Conservation (phyloP, 2,888 invertebrate species). For the Bellardia bayeri region DNA sequence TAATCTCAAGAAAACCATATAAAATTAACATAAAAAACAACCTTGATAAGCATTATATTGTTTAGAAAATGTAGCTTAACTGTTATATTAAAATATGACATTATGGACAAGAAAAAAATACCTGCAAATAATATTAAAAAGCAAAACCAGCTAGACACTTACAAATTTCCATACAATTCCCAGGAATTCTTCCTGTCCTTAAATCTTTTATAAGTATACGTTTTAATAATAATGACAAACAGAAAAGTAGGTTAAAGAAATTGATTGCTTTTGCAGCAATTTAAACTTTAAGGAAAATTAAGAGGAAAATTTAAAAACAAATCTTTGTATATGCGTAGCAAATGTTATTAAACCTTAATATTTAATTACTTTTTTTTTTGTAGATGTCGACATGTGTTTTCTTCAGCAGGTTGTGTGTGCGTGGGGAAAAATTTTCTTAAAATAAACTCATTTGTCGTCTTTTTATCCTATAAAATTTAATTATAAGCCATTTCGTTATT, state of each 20-base stretch:
- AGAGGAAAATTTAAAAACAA: not conserved
- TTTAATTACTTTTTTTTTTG: constrained; percentile 16
- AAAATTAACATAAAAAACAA: not conserved
- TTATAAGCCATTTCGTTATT: not conserved
- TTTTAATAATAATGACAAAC: not conserved
- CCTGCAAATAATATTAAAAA: constrained; percentile 12
- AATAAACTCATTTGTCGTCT: constrained; percentile 13
- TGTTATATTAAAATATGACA: constrained; percentile 12
- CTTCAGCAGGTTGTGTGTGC: not conserved
- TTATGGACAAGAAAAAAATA: not conserved
- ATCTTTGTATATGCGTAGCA: not conserved
- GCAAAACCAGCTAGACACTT: not conserved
- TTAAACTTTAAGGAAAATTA: too few relatives aligned
- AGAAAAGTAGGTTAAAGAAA: constrained; percentile 3
- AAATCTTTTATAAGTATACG: not conserved
- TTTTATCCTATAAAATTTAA: constrained; percentile 8
- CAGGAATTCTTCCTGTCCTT: not conserved
- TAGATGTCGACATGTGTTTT: not conserved
- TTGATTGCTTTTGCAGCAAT: constrained; percentile 13
- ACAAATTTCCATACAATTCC: not conserved
- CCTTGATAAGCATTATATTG: constrained; percentile 28
- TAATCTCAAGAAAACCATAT: not conserved
- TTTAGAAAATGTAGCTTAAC: not conserved
- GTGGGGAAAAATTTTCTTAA: not conserved
- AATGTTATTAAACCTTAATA: not conserved